Evolutionary conservation across 2,113 vertebrate species (phyloP), one percentile per base, ranked within the genome.

Genomic region (Tachysurus vachellii): DNA sequence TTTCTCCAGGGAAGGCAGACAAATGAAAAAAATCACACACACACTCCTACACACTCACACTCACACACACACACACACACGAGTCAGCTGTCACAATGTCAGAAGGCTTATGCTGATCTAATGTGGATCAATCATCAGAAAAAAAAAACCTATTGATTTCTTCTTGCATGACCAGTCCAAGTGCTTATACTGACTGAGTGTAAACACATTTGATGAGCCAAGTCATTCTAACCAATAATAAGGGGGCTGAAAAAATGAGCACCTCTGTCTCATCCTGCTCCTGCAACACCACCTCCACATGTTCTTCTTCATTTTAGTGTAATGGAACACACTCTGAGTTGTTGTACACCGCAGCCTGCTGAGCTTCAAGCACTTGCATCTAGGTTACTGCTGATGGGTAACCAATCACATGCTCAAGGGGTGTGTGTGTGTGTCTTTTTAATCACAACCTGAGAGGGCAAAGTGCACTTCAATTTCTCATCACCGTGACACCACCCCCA

Each of bases 401-500:
- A 84, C 80, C 90, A 91, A 91, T 92, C 90, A 90, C 53, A 83
- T 80, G 53, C 42, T 88, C 57, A 84, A 75, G 83, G 62, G 62
- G 36, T 75, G 71, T 73, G 68, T 44, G 7, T 53, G 75, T 53
- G 47, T 19, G 21, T 75, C 84, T 83, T 83, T 57, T 61, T 59
- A 56, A 83, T 83, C 71, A 89, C 73, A 88, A 83, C 73, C 59
- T 83, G 53, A 36, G 61, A 50, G 53, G 42, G 59, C 82, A 91
- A 86, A 92, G 92, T 12, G 86, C 89, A 92, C 93, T 93, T 93
- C 91, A 91, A 90, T 91, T 91, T 90, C 93, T 92, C 90, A 91
- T 91, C 91, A 92, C 92, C 92, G 89, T 85, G 89, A 50, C 89
- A 1, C 8, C 17, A 83, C 87, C 91, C 53, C 31, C 17, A 36